Percentiles rank a stretch among this genome's conserved stretches.
Conservation (phyloP, 2,113 vertebrate genomes). For the Rissa tridactyla region DNA sequence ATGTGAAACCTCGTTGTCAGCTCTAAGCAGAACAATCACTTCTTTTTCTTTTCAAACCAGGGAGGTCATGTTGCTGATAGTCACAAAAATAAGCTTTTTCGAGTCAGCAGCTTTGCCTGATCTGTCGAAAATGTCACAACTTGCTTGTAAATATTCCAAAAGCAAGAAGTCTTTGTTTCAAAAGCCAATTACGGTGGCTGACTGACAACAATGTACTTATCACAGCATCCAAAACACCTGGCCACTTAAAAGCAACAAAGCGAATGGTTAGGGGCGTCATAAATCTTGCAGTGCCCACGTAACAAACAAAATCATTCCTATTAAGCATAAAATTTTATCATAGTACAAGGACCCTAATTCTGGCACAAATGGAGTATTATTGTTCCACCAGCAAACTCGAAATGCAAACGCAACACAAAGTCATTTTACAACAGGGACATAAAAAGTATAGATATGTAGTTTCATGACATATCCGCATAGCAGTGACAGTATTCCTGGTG, state of each 20-base stretch:
- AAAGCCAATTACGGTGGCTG: slow-evolving; percentile 40
- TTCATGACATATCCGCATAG: neutral
- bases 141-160: slow-evolving; percentile 49
- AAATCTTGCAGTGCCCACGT: neutral
- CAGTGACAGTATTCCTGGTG: neutral
- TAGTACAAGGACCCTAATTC: neutral
- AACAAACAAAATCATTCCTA: slow-evolving; percentile 18
- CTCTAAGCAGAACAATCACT: neutral
- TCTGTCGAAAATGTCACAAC: slow-evolving; percentile 51
- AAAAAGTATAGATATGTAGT: neutral
- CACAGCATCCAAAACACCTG: neutral
- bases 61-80: slow-evolving; percentile 19
- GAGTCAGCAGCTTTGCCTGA: slow-evolving; percentile 43
- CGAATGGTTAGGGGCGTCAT: neutral
- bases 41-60: neutral
- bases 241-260: neutral
- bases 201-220: slow-evolving; percentile 6
- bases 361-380: neutral
- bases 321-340: neutral
- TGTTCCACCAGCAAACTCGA: neutral
- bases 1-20: neutral
- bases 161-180: slow-evolving; percentile 22
- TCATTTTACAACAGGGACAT: neutral
- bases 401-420: neutral
- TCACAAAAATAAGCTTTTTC: slow-evolving; percentile 8